These are phyloP conservation scores for Patella pellucida DNA, from an alignment of 2,888 invertebrate species.

Conservation along the genomic window DNA sequence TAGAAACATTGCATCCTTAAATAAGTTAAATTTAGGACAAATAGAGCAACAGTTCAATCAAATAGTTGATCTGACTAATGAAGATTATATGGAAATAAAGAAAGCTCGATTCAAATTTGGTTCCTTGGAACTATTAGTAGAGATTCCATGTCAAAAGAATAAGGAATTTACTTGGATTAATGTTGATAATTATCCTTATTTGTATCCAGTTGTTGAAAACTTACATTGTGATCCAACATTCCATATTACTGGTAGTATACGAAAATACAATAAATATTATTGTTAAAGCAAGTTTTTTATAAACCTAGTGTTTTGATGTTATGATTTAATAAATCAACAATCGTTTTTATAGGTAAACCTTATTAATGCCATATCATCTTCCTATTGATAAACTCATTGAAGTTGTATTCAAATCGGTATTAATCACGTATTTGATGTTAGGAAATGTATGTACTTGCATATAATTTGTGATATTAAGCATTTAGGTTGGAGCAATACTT, in stretches of 20 bases:
- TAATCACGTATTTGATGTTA: too few species aligned
- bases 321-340: too few species aligned
- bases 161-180: neutral
- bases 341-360: too few species aligned
- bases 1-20: neutral
- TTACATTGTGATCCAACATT: neutral
- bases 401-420: too few species aligned
- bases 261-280: neutral
- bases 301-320: too few species aligned
- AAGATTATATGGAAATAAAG: neutral
- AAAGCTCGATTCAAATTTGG: neutral
- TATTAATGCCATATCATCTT: too few species aligned
- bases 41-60: neutral
- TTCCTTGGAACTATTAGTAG: neutral
- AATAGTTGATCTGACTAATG: neutral
- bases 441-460: too few species aligned
- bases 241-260: neutral
- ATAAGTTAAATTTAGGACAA: neutral
- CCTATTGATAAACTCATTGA: too few species aligned
- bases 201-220: neutral
- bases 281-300: too few species aligned
- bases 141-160: neutral
- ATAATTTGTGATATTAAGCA: too few species aligned
- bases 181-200: neutral
- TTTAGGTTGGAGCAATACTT: too few species aligned